phyloP scores from a whole-genome alignment of 1,140 invertebrate species.

The Eupristina koningsbergeri region DNA sequence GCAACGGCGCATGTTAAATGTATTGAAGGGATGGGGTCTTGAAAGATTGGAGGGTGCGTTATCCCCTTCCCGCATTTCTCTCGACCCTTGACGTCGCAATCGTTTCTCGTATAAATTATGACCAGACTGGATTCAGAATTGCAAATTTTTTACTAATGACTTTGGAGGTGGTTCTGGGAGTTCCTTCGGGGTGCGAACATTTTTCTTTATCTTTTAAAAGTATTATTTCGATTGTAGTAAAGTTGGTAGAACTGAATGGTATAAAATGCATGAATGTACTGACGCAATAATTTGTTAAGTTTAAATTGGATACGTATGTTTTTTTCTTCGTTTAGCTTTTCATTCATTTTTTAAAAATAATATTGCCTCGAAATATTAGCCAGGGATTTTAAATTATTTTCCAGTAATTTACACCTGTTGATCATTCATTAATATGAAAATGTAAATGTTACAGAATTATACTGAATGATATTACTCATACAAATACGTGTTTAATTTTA shows the following conservation, averaged over 20 bases:
- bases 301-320: neutral
- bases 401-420: no score
- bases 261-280: neutral
- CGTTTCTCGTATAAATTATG: neutral
- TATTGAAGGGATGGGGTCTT: neutral
- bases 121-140: neutral
- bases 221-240: neutral
- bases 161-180: neutral
- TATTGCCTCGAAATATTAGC: no score
- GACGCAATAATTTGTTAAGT: neutral
- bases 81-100: neutral
- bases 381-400: no score
- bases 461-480: no score
- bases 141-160: slow-evolving; percentile 7
- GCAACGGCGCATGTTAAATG: no score
- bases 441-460: no score
- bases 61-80: neutral
- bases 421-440: no score
- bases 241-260: neutral
- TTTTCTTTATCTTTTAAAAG: neutral
- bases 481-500: no score
- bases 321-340: neutral
- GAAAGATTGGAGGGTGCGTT: no score
- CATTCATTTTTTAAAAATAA: no score
- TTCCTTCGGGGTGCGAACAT: neutral